Base-by-base conservation (phyloP, 1,140 invertebrate genomes). In the Ylistrum balloti region DNA sequence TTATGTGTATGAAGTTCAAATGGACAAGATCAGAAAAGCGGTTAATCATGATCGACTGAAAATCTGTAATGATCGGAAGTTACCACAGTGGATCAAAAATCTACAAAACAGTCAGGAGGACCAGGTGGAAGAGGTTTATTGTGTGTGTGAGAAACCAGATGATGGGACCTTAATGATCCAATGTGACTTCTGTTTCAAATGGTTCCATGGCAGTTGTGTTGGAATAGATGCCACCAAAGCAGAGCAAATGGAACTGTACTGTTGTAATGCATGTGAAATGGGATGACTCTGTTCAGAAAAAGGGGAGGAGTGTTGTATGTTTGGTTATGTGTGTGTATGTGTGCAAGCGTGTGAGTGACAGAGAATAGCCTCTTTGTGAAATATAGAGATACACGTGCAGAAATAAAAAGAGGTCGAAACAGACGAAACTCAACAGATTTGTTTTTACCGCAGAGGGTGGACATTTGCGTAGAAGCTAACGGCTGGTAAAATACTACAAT, bases 81-180 rank as follows among this genome's bases (percentile, higher is more conserved):
- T 89, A 20, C 89, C 89, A 33, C 15, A n/a, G 28, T 89, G 85
- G 89, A 32, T 89, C 10, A 35, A 35, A n/a, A n/a, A n/a, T n/a
- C n/a, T n/a, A 34, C 33, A 35, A 11, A 28, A 86, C 17, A 28
- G 15, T n/a, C 13, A 1, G 9, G 11, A 11, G 33, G 35, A 33
- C 35, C 35, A 88, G n/a, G n/a, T n/a, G n/a, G 2, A 48, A 17
- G 45, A 48, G 45, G 22, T 22, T 22, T 17, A 48, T 22, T 91
- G 90, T 22, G 11, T 91, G 0, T 88, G 85, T 48, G 48, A 74
- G 33, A 48, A 48, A 91, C 85, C 87, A 17, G 38, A n/a, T 33
- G 87, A 86, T 32, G 87, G 90, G 0, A 33, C n/a, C 17, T 48
- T 91, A 0, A 91, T 91, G 90, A 86, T 91, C 11, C 90, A 91